phyloP scores from a whole-genome alignment of 30 jellyfish, hydroid and myxozoan genomes.

The Morbakka virulenta region DNA sequence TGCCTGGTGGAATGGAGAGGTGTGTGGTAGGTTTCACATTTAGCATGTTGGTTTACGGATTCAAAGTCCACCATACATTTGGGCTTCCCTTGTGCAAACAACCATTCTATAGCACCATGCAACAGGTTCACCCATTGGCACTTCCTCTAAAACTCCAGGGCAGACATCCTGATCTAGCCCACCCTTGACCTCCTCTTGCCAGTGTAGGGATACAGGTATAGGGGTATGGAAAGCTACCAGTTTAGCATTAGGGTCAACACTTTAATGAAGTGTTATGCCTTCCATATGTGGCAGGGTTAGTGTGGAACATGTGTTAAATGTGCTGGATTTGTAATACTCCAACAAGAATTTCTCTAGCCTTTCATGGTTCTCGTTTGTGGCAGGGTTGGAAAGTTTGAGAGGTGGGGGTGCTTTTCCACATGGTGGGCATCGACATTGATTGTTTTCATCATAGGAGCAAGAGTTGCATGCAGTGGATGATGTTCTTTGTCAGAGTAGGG shows the following conservation, averaged over 20 bases:
- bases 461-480: no score
- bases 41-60: constrained; percentile 10
- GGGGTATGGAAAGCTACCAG: constrained; percentile 42
- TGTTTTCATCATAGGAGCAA: no score
- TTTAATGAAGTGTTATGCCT: constrained; percentile 17
- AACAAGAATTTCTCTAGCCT: constrained; percentile 29
- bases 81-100: background rate
- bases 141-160: constrained; percentile 24
- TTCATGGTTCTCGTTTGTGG: constrained; percentile 5
- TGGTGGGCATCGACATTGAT: no score
- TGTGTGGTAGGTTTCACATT: constrained; percentile 43
- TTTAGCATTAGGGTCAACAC: constrained; percentile 7
- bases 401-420: no score
- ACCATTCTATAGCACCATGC: constrained; percentile 24
- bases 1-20: constrained; percentile 44
- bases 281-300: constrained; percentile 44
- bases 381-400: no score
- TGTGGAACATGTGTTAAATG: constrained; percentile 42
- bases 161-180: no score
- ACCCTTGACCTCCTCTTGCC: constrained; percentile 29
- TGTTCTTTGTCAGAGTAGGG: no score
- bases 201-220: constrained; percentile 25
- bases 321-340: constrained; percentile 8
- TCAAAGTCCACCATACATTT: constrained; percentile 33
- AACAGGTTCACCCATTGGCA: constrained; percentile 31